Conservation (phyloP, 92 coral and sea anemone species). For the Isaurus tuberculatus region DNA sequence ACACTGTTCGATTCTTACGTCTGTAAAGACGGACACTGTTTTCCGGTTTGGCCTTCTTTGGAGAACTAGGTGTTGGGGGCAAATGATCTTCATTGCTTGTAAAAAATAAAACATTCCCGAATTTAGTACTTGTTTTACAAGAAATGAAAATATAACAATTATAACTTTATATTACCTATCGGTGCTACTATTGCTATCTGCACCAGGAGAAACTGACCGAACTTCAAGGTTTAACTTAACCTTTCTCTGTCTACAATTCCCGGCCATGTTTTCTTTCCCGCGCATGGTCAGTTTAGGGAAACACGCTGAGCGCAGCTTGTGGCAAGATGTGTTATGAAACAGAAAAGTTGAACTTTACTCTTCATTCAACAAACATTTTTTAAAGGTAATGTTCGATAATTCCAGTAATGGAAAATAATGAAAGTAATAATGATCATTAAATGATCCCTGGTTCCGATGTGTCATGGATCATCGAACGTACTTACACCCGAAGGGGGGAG, state of each 20-base stretch:
- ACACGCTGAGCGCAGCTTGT: not conserved
- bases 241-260: slow-evolving; percentile 4
- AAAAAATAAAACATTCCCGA: not conserved
- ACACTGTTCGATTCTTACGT: slow-evolving; percentile 37
- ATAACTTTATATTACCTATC: slow-evolving; percentile 5
- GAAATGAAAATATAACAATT: not conserved
- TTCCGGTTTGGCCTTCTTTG: slow-evolving; percentile 41
- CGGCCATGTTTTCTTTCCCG: slow-evolving; percentile 18
- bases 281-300: not conserved
- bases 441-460: too few species aligned
- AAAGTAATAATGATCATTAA: too few species aligned
- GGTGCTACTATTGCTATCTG: slow-evolving; percentile 37
- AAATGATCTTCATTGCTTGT: slow-evolving; percentile 35
- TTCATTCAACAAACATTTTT: too few species aligned
- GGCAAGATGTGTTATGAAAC: too few species aligned
- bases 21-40: slow-evolving; percentile 32
- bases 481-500: too few species aligned
- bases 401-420: too few species aligned
- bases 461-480: too few species aligned
- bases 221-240: slow-evolving; percentile 3
- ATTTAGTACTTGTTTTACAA: not conserved
- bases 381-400: too few species aligned
- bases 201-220: slow-evolving; percentile 30
- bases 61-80: slow-evolving; percentile 24
- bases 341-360: too few species aligned